These are phyloP conservation scores for Nasonia longicornis DNA, from an alignment of 1,140 invertebrate genomes.

Conservation along the genomic window DNA sequence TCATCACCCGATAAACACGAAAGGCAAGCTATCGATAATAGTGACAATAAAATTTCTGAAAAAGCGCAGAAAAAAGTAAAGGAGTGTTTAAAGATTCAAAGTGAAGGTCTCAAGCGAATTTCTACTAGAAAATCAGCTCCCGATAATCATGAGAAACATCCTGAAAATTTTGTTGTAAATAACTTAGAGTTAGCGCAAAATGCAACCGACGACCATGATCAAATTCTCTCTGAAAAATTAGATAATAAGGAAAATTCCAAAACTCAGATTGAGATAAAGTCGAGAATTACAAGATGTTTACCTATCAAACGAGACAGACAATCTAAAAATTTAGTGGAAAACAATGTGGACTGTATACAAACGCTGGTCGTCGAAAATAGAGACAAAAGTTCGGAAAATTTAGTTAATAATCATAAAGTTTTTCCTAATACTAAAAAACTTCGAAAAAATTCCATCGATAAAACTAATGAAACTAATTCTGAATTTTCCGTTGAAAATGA, in stretches of 20 bases:
- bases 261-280: slow-evolving; percentile 17
- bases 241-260: slow-evolving; percentile 41
- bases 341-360: not conserved
- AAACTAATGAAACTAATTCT: slow-evolving; percentile 8
- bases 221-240: slow-evolving; percentile 16
- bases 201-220: not conserved
- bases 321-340: slow-evolving; percentile 26
- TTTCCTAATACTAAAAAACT: not conserved
- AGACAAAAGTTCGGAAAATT: slow-evolving; percentile 4
- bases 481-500: slow-evolving; percentile 8
- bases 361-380: not conserved
- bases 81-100: slow-evolving; percentile 10
- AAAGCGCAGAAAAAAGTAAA: not conserved
- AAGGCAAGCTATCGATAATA: slow-evolving; percentile 1
- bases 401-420: not conserved
- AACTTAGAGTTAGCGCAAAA: slow-evolving; percentile 4
- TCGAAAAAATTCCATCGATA: slow-evolving; percentile 11
- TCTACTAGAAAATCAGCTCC: not conserved
- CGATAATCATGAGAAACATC: slow-evolving; percentile 9
- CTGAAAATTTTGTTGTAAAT: slow-evolving; percentile 9
- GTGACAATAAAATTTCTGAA: not conserved
- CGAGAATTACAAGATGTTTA: slow-evolving; percentile 13
- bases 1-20: slow-evolving; percentile 41
- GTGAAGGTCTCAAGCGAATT: not conserved
- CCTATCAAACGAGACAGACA: slow-evolving; percentile 7